phyloP scores from a whole-genome alignment of 2,797 vertebrate species.

The Steatocranus sp. region DNA sequence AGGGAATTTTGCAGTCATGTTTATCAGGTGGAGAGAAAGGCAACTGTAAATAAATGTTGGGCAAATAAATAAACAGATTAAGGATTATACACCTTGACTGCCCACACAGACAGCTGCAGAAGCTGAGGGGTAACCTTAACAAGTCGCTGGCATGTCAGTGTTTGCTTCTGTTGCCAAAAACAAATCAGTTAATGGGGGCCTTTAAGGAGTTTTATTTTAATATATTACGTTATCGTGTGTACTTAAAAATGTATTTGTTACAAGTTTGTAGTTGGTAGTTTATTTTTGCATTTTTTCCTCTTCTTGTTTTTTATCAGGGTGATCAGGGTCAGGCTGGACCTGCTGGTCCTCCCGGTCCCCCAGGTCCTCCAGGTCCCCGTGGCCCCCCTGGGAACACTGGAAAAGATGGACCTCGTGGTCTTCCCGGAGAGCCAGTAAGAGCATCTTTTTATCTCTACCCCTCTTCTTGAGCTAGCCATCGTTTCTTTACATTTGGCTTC shows the following conservation, averaged over 20 bases:
- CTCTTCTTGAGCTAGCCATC: not conserved
- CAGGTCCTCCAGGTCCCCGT: conserved; percentile 86
- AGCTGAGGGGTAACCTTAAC: not conserved
- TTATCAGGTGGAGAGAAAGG: not conserved
- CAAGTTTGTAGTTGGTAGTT: not conserved
- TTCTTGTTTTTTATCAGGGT: conserved; percentile 71
- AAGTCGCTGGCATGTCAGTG: not conserved
- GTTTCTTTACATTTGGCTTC: not conserved
- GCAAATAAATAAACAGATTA: not conserved
- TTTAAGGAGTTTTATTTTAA: not conserved
- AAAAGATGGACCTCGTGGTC: conserved; percentile 88
- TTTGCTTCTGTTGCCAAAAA: not conserved
- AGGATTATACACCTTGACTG: not conserved
- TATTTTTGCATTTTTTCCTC: not conserved
- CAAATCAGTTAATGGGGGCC: not conserved
- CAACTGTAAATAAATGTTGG: not conserved
- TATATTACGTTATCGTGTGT: not conserved
- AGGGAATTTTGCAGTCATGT: not conserved
- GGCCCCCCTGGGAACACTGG: conserved; percentile 93
- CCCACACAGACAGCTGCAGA: not conserved
- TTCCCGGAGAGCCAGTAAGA: conserved; percentile 84
- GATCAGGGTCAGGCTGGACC: conserved; percentile 89
- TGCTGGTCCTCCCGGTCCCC: conserved; percentile 84
- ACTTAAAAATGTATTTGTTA: not conserved
- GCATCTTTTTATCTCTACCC: not conserved